A percentile compares a stretch with the other conserved stretches of the same genome.
phyloP scores from a whole-genome alignment of 2,888 invertebrate species.

The Mesorhabditis belari region DNA sequence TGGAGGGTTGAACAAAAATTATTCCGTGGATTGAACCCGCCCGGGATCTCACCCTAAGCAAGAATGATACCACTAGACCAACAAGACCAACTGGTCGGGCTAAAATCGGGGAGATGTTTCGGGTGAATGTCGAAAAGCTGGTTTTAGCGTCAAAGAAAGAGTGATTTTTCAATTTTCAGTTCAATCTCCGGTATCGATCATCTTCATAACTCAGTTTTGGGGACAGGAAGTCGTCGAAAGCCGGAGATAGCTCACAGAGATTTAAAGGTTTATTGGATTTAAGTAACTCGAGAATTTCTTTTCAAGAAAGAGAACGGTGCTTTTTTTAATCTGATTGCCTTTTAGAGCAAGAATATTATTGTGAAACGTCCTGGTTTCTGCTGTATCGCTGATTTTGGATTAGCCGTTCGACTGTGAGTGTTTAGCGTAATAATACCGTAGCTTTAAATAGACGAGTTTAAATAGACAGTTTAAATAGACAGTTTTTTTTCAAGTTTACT shows the following conservation, averaged over 20 bases:
- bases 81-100: too few relatives aligned
- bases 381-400: conserved; percentile 86
- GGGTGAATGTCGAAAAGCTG: neutral
- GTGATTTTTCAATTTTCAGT: conserved; percentile 47
- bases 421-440: too few relatives aligned
- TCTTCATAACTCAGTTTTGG: conserved; percentile 82
- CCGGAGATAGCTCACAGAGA: conserved; percentile 83
- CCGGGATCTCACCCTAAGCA: too few relatives aligned
- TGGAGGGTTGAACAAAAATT: too few relatives aligned
- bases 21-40: too few relatives aligned
- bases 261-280: conserved; percentile 57
- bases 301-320: neutral
- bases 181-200: conserved; percentile 47
- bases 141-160: neutral
- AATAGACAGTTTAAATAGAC: too few relatives aligned
- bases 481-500: too few relatives aligned
- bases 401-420: conserved; percentile 68
- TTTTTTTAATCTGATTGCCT: neutral
- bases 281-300: neutral
- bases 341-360: conserved; percentile 81
- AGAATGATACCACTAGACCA: too few relatives aligned
- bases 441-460: too few relatives aligned
- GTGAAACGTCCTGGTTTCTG: conserved; percentile 70
- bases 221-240: conserved; percentile 66
- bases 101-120: too few relatives aligned